Evolutionary conservation across 2,888 invertebrate genomes (phyloP).

Genomic region (Leptinotarsa haldemani): DNA sequence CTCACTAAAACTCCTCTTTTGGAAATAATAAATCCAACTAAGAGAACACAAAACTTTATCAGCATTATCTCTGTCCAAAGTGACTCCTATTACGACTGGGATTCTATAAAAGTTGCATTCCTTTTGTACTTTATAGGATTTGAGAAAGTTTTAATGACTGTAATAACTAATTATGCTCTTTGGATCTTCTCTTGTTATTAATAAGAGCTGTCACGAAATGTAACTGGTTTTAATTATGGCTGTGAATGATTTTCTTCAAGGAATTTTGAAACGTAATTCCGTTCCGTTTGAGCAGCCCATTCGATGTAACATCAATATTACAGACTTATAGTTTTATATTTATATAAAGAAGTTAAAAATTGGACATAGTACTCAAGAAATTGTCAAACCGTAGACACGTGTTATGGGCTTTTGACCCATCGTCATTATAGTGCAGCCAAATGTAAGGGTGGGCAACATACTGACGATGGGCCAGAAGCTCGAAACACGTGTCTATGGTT

Average conservation of each 20-base stretch:
- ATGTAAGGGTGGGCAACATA: no score
- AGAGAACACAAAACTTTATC: background rate
- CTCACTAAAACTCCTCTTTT: conserved; percentile 20
- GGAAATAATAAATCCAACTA: conserved; percentile 17
- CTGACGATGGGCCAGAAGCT: no score
- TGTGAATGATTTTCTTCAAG: background rate
- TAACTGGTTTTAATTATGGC: background rate
- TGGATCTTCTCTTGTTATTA: background rate
- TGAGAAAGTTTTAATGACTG: background rate
- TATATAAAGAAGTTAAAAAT: no score
- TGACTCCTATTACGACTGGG: background rate
- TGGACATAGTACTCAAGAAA: no score
- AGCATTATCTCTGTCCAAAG: conserved; percentile 7
- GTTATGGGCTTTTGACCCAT: no score
- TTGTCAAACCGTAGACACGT: no score
- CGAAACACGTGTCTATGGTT: no score
- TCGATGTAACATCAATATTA: no score
- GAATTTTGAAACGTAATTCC: background rate
- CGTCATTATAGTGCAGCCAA: no score
- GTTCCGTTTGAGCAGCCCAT: background rate
- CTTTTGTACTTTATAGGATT: background rate
- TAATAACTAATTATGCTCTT: background rate
- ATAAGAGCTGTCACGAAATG: background rate
- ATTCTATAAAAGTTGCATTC: background rate
- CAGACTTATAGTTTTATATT: no score